Percentiles rank a stretch among this genome's conserved stretches.
Evolutionary conservation across 2,888 invertebrate genomes (phyloP).

Genomic region (Gymnocheta viridis): DNA sequence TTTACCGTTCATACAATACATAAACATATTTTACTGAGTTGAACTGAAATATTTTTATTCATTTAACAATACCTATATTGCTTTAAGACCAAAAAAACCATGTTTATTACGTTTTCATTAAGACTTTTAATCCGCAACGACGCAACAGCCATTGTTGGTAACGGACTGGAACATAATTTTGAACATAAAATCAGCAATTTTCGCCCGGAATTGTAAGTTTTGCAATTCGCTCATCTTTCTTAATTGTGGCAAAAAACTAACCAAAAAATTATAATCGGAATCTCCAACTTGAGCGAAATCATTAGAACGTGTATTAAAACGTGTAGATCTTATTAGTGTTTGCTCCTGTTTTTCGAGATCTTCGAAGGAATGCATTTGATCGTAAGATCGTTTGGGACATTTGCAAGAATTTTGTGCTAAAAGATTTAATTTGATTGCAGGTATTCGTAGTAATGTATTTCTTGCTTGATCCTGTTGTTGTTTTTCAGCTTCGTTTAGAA

Average conservation of each 20-base stretch:
- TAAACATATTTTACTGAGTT: too few species aligned
- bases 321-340: constrained; percentile 75
- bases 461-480: not conserved
- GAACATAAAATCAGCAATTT: constrained; percentile 76
- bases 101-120: too few species aligned
- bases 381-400: constrained; percentile 75
- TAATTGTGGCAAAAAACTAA: constrained; percentile 78
- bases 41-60: too few species aligned
- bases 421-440: not conserved
- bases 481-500: not conserved
- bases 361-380: constrained; percentile 77
- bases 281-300: constrained; percentile 76
- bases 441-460: not conserved
- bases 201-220: constrained; percentile 77
- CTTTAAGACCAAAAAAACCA: too few species aligned
- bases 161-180: constrained; percentile 72
- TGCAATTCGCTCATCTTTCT: constrained; percentile 77
- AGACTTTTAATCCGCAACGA: too few species aligned
- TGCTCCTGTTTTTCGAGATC: constrained; percentile 76
- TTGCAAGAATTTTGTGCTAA: constrained; percentile 68
- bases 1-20: too few species aligned
- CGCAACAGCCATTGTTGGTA: not conserved
- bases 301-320: constrained; percentile 65
- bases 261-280: constrained; percentile 78
- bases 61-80: too few species aligned